Evolutionary conservation across 64 coral and sea anemone genomes (phyloP), one percentile per base, ranked within the genome.

Genomic region (Acropora tenuis): DNA sequence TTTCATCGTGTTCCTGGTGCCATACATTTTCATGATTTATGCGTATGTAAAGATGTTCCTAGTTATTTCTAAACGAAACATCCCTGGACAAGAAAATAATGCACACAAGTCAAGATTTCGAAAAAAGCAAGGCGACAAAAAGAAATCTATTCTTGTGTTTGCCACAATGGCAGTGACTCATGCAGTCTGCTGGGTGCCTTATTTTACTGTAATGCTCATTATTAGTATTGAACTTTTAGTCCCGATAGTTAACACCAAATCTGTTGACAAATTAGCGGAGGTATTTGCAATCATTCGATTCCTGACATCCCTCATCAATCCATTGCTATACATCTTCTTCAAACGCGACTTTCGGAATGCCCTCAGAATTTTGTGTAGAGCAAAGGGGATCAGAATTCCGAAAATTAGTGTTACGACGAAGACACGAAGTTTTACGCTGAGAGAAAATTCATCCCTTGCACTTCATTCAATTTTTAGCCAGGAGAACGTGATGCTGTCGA

Each of bases 291-390:
- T 86, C 30, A 71, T 92, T 48, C 47, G 90, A 30, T 86, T 65
- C 47, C 49, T 46, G 4, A 86, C 90, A 41, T 92, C 80, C 18
- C 50, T 92, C 15, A 69, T 76, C 43, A 92, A 92, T n/a, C 90
- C 90, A 46, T 12, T 92, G 42, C 90, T 92, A 16, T 91, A 91
- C 69, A 91, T 80, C n/a, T 91, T 84, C 53, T 91, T 91, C 17
- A 91, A 91, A 63, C 79, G 90, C 0, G 90, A 92, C 83, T 92
- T 92, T 57, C 77, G 73, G 73, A 13, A 17, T 52, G 90, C 90
- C 18, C 43, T 87, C 12, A 87, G 52, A 74, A 4, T 7, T 45
- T 43, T 65, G 5, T 16, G 43, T 19, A 6, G 30, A 75, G 8
- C 73, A 2, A 75, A 44, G 13, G 41, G 42, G 42, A 1, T 44